Evolutionary conservation across 2,888 invertebrate species (phyloP).

Genomic region (Hydroisotoma schaefferi): DNA sequence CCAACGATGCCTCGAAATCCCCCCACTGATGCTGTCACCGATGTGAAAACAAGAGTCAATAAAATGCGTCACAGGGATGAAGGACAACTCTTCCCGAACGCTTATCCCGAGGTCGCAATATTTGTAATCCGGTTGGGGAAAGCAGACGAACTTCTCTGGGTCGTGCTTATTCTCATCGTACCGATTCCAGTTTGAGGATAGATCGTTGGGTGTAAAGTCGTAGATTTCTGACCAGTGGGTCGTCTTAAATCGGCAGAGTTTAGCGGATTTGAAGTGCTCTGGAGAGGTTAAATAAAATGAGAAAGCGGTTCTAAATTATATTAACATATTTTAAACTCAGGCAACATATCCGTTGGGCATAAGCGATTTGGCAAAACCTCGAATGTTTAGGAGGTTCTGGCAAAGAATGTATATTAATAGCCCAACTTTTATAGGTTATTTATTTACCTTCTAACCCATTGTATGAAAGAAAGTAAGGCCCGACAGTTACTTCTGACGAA

Average conservation of each 20-base stretch:
- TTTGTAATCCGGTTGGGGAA: conserved; percentile 22
- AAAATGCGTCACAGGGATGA: conserved; percentile 1
- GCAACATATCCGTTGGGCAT: too few species aligned
- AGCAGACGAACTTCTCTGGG: conserved; percentile 30
- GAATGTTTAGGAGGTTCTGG: too few species aligned
- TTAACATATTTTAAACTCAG: too few species aligned
- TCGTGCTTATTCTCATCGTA: conserved; percentile 31
- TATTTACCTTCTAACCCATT: conserved; percentile 36
- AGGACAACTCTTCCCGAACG: conserved; percentile 19
- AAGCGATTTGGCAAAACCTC: too few species aligned
- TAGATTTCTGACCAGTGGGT: conserved; percentile 42
- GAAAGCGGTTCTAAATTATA: too few species aligned
- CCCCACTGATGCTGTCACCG: too few species aligned
- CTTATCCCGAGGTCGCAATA: conserved; percentile 23
- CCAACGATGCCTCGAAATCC: too few species aligned
- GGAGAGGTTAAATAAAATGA: too few species aligned
- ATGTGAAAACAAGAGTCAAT: neutral
- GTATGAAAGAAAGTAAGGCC: conserved; percentile 42
- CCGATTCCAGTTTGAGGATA: conserved; percentile 32
- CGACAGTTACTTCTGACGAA: conserved; percentile 33
- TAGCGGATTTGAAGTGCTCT: conserved; percentile 42
- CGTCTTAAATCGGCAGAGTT: conserved; percentile 40
- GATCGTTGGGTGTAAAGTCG: conserved; percentile 43
- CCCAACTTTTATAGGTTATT: too few species aligned
- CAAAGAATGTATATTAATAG: too few species aligned